These are phyloP conservation scores for Synergus laeviventris DNA, from an alignment of 2,888 invertebrate genomes.

Conservation along the genomic window DNA sequence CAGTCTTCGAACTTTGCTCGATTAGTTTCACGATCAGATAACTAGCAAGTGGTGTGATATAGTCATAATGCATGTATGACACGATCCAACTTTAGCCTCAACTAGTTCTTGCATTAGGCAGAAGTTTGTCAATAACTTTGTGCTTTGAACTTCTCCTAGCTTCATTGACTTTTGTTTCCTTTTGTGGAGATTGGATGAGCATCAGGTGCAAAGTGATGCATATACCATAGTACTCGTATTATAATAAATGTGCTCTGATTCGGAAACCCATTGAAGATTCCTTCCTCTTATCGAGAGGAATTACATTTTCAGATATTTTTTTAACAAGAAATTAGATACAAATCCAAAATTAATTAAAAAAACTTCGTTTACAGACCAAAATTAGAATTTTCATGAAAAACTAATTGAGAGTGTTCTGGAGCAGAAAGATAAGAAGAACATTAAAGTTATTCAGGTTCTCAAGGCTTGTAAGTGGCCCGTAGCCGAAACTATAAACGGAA, in stretches of 20 bases:
- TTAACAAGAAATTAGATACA: background rate
- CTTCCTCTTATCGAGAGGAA: background rate
- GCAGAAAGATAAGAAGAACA: background rate
- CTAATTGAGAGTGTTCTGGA: conserved; percentile 1
- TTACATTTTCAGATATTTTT: background rate
- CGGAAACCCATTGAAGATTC: conserved; percentile 7
- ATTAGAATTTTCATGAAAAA: background rate
- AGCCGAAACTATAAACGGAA: conserved; percentile 33
- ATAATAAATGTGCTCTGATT: background rate
- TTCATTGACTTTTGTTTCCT: conserved; percentile 13
- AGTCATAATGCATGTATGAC: conserved; percentile 11
- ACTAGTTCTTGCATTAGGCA: conserved; percentile 12
- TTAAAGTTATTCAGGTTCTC: background rate
- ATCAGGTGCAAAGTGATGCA: conserved; percentile 19
- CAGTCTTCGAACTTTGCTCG: conserved; percentile 14
- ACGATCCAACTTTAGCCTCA: conserved; percentile 22
- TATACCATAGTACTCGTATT: background rate
- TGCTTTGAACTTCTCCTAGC: conserved; percentile 20
- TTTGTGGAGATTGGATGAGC: conserved; percentile 18
- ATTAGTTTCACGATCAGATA: conserved; percentile 22
- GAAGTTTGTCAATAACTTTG: conserved; percentile 27
- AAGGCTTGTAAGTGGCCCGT: conserved; percentile 5
- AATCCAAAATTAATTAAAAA: too few species aligned
- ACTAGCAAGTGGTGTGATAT: conserved; percentile 12
- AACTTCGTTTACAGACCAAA: background rate